phyloP scores from a whole-genome alignment of 1,140 invertebrate species.

The Watersipora subatra region DNA sequence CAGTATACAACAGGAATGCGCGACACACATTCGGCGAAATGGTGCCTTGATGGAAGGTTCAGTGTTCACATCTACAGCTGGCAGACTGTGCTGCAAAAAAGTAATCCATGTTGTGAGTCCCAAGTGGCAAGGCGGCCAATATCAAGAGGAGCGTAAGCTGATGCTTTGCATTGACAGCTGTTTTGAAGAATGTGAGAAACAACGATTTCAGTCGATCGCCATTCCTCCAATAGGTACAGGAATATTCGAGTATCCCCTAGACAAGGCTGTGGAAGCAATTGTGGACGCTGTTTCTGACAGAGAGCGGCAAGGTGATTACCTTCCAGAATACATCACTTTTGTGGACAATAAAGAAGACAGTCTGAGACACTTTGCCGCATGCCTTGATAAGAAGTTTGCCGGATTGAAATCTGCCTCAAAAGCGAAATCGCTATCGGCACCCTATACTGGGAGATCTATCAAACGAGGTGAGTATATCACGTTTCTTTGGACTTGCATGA shows the following conservation, averaged over 20 bases:
- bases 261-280: constrained; percentile 2
- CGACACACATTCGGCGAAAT: not conserved
- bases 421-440: no score
- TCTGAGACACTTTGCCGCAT: not conserved
- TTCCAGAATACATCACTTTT: not conserved
- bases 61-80: not conserved
- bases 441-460: no score
- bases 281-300: constrained; percentile 5
- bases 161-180: not conserved
- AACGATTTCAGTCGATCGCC: constrained; percentile 4
- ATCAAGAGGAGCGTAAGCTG: not conserved
- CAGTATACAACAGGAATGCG: not conserved
- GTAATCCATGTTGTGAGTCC: constrained; percentile 12
- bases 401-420: no score
- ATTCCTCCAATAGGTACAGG: constrained; percentile 10
- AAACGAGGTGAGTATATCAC: no score
- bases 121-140: constrained; percentile 2
- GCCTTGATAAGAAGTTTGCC: no score
- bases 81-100: constrained; percentile 8
- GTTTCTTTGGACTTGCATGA: no score
- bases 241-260: constrained; percentile 9
- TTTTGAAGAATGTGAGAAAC: not conserved
- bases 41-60: not conserved
- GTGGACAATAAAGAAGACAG: not conserved
- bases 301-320: not conserved